Base-by-base conservation (phyloP, 64 coral and sea anemone genomes). In the Hydrozoanthus tunicans region DNA sequence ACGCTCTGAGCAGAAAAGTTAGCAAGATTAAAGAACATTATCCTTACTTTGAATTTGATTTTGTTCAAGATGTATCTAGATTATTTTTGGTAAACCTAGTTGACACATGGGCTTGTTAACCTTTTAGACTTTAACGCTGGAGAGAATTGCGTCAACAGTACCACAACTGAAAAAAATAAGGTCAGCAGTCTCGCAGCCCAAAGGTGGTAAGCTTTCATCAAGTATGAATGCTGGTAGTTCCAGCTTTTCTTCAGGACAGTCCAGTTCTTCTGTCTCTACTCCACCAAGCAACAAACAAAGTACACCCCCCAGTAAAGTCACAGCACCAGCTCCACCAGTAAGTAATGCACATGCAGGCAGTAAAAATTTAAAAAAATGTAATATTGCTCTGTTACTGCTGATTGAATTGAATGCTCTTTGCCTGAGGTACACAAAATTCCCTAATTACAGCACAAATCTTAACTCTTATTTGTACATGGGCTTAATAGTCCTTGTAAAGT, bases 81-180 rank as follows among this genome's bases (percentile, higher is more conserved):
- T 12, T 0, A 67, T 67, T 9, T 9, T 43, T 43, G 32, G 0
- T 43, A 43, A 43, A 43, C 32, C 32, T 43, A 43, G 32, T 43
- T 43, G 32, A 43, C 32, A 67, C 12, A 12, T 67, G 12, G 17
- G 32, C 15, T 3, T 78, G 1, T 62, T 26, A 68, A 78, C 92
- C 5, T 54, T 51, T 53, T 85, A 98, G 95, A 98, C 96, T 58
- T 94, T 98, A 14, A 98, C 93, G 66, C 61, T 98, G 59, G 96
- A 98, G 59, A 92, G 93, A 71, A 91, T 98, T 63, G 91, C 83
- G 58, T 94, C 90, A 53, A 93, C 93, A 77, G 88, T 94, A 76
- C 92, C 92, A 59, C 96, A 98, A 51, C 32, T 98, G 73, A 98
- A 98, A 70, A 98, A 98, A 94, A 92, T 98, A 56, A 78, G 73